A percentile compares a stretch with the other conserved stretches of the same genome.
Evolutionary conservation across 92 coral and sea anemone genomes (phyloP).

Genomic region (Muricea muricata): DNA sequence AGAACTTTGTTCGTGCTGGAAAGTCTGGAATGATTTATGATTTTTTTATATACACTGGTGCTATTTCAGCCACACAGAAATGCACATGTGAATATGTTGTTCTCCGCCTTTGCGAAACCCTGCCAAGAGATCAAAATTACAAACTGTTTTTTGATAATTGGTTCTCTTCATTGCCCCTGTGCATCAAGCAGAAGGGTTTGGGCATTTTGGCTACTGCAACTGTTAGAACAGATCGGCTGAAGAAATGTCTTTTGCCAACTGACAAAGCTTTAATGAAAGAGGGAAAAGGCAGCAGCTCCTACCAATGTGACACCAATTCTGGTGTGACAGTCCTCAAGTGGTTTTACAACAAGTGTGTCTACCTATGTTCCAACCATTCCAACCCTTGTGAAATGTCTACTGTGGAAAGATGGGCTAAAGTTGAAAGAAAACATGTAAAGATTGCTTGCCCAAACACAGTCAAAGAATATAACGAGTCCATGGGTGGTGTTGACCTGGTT

Average conservation of each 20-base stretch:
- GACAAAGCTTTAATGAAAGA: slow-evolving; percentile 8
- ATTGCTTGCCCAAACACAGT: slow-evolving; percentile 7
- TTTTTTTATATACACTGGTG: slow-evolving; percentile 15
- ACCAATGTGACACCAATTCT: slow-evolving; percentile 26
- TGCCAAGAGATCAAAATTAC: no score
- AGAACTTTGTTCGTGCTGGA: no score
- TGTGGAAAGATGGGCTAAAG: neutral
- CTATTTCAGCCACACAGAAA: slow-evolving; percentile 8
- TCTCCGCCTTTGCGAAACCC: slow-evolving; percentile 22
- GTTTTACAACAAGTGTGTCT: slow-evolving; percentile 24
- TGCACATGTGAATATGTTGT: slow-evolving; percentile 38
- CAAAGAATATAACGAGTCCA: neutral
- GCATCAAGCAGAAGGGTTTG: no score
- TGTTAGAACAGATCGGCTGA: slow-evolving; percentile 2
- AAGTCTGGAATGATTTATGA: no score
- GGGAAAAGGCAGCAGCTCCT: slow-evolving; percentile 31
- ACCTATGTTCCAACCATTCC: neutral
- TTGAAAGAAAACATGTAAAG: slow-evolving; percentile 7
- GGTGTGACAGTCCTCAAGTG: slow-evolving; percentile 19
- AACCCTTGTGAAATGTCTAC: neutral
- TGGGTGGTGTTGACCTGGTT: no score
- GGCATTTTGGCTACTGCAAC: neutral
- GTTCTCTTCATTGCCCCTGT: slow-evolving; percentile 13
- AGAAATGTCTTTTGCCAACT: slow-evolving; percentile 21
- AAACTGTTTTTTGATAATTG: slow-evolving; percentile 27